Base-by-base conservation (phyloP, 2,888 invertebrate genomes). In the Himalopsyche anomala region DNA sequence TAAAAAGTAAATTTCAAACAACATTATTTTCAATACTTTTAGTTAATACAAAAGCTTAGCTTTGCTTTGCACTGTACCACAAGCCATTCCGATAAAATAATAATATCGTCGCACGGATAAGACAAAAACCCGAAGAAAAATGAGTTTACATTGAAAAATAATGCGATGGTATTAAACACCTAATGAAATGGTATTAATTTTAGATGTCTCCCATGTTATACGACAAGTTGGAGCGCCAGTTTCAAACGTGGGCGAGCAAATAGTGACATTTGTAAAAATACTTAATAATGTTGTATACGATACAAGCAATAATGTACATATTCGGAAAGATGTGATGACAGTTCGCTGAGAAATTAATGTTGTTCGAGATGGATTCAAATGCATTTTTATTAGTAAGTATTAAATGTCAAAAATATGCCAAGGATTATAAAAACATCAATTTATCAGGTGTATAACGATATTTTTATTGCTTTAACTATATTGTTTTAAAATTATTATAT, bases 111-210 rank as follows among this genome's bases (percentile, higher is more conserved):
- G 62, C 62, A 62, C 28, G 62, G 62, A 19, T 28, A 62, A 62
- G 62, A 62, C 62, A 62, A 62, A 62, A 62, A 62, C 62, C 62
- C 62, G 62, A 62, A 80, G 80, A 85, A 79, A 86, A 83, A 86
- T 86, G 80, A 69, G 17, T 81, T 51, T 81, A 86, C 83, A 83
- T 69, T 86, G 83, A 86, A 86, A 84, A 86, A 80, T 86, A 86
- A 86, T 84, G 45, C 80, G 40, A 15, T 40, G 81, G 12, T 79
- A 86, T 84, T 54, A 69, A 55, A 17, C 74, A 40, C 69, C 84
- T 86, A 86, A 86, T 86, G 86, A 86, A 86, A 86, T n/a, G 79
- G 42, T 69, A 86, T 86, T 81, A 84, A 81, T 86, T 85, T 19
- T 62, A 62, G 62, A 62, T 62, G 62, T 62, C 62, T 19, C 62